A percentile compares a stretch with the other conserved stretches of the same genome.
These are phyloP conservation scores for Pachymerium ferrugineum DNA, from an alignment of 2,888 invertebrate species.

Conservation along the genomic window DNA sequence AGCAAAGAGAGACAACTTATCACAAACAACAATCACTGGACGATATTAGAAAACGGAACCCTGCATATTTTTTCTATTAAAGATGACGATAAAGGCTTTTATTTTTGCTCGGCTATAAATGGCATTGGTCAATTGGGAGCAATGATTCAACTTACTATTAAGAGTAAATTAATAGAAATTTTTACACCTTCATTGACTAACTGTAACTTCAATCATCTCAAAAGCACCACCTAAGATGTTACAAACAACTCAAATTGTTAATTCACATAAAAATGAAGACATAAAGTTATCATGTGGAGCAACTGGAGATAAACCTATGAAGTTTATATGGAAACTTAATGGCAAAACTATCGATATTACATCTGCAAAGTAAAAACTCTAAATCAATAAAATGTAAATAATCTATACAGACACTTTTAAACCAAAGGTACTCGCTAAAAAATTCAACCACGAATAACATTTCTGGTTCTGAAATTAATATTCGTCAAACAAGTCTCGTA, in stretches of 20 bases:
- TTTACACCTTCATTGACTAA: too few relatives aligned
- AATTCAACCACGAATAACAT: neutral
- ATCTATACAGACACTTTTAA: neutral
- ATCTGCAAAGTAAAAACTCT: neutral
- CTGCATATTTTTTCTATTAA: conserved; percentile 33
- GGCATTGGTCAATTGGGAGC: conserved; percentile 34
- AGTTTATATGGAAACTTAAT: conserved; percentile 44
- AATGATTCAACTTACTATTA: neutral
- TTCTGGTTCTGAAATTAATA: neutral
- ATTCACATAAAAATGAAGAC: conserved; percentile 43
- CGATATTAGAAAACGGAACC: conserved; percentile 35
- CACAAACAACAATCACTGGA: neutral
- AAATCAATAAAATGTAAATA: neutral
- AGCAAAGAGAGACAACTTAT: neutral
- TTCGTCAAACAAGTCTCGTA: neutral
- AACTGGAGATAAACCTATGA: conserved; percentile 46
- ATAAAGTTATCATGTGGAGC: conserved; percentile 46
- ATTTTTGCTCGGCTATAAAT: conserved; percentile 36
- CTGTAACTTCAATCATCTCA: too few relatives aligned
- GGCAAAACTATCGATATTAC: neutral
- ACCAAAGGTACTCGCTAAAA: neutral
- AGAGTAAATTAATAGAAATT: neutral
- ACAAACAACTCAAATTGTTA: conserved; percentile 40
- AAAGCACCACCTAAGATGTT: neutral
- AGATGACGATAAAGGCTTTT: conserved; percentile 35